phyloP scores from a whole-genome alignment of 2,113 vertebrate species.

The Corydoras maculifer region DNA sequence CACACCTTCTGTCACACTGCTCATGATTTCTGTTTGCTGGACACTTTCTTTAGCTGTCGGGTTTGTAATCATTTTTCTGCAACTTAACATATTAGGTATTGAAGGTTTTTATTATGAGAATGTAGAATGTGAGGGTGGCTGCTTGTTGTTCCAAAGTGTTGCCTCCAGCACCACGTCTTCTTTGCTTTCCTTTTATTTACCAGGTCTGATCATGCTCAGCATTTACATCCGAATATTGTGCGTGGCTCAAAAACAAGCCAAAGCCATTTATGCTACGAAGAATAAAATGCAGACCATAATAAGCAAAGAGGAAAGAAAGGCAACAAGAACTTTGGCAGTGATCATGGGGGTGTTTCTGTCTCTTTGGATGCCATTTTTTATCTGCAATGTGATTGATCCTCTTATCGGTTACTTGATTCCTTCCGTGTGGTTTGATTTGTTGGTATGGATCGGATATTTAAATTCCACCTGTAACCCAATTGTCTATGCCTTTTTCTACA shows the following conservation, averaged over 20 bases:
- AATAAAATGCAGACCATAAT: constrained; percentile 37
- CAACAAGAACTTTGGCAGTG: constrained; percentile 68
- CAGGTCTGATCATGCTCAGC: constrained; percentile 66
- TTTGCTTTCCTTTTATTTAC: constrained; percentile 69
- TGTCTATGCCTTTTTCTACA: constrained; percentile 77
- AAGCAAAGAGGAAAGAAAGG: constrained; percentile 65
- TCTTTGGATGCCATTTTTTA: constrained; percentile 76
- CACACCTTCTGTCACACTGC: constrained; percentile 47
- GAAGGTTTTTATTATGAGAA: constrained; percentile 59
- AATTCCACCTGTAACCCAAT: constrained; percentile 77
- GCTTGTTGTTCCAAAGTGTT: constrained; percentile 65
- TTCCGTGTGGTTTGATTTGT: constrained; percentile 56
- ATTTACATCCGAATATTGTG: constrained; percentile 72
- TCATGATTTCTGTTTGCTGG: constrained; percentile 70
- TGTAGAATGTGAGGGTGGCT: constrained; percentile 58
- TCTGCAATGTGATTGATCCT: constrained; percentile 63
- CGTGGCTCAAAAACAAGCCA: constrained; percentile 68
- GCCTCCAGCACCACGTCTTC: constrained; percentile 61
- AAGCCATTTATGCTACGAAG: constrained; percentile 55
- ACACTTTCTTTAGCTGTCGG: constrained; percentile 65
- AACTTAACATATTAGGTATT: constrained; percentile 67
- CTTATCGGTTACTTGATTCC: constrained; percentile 64
- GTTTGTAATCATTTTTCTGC: constrained; percentile 73
- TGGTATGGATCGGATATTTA: constrained; percentile 78
- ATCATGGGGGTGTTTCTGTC: constrained; percentile 72